Percentiles rank a stretch among this genome's conserved stretches.
phyloP scores from a whole-genome alignment of 2,113 vertebrate genomes.

The Piprites chloris region DNA sequence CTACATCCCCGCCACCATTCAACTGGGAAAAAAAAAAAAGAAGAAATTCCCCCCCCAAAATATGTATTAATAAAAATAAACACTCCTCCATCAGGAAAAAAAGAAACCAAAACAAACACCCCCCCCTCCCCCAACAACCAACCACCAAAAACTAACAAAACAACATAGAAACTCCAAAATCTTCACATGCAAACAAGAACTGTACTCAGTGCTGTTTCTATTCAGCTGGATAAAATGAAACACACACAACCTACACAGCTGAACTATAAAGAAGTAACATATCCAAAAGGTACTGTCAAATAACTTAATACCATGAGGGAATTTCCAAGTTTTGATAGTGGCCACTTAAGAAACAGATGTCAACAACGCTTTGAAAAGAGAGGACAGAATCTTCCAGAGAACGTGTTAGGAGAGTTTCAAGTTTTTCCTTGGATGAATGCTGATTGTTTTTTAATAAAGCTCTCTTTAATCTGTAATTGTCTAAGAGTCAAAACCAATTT shows the following conservation, averaged over 20 bases:
- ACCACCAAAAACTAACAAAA: not conserved
- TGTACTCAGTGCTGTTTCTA: not conserved
- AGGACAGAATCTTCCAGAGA: not conserved
- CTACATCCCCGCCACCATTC: constrained; percentile 95
- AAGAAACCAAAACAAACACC: too few relatives aligned
- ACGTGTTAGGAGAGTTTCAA: not conserved
- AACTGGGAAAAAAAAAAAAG: constrained; percentile 72
- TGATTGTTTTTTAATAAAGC: not conserved
- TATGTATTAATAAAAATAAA: not conserved
- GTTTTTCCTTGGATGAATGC: not conserved
- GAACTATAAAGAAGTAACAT: not conserved
- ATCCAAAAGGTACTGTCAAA: not conserved
- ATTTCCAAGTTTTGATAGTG: not conserved
- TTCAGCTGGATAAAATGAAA: not conserved
- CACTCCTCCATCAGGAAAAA: not conserved
- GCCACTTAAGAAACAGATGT: not conserved
- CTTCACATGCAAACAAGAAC: not conserved
- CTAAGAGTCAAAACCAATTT: not conserved
- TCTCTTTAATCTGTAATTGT: not conserved
- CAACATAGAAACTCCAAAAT: not conserved
- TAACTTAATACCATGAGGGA: not conserved
- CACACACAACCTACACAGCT: not conserved
- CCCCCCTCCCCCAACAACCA: too few relatives aligned
- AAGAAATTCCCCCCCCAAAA: not conserved
- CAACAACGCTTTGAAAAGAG: not conserved